Base-by-base conservation (phyloP, 2,888 invertebrate species). In the Drosophila anomelani region DNA sequence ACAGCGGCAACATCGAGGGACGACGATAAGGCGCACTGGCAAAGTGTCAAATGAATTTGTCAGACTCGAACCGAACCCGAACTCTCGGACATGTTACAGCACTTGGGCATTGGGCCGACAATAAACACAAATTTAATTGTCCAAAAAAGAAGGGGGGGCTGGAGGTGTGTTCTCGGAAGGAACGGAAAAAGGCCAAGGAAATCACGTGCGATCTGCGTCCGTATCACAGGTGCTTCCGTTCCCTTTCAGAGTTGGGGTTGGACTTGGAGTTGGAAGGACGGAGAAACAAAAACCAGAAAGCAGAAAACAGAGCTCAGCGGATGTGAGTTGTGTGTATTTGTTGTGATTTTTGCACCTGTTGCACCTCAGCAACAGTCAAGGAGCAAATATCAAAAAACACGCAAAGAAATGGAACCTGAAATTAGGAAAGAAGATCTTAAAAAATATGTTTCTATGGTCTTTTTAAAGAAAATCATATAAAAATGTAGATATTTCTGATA, bases 11-110 rank as follows among this genome's bases (percentile, higher is more conserved):
- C 66, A 70, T 49, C 39, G 63, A 34, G 66, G 55, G 39, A 84
- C 89, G 36, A 87, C 89, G 90, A 90, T 88, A 85, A 85, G 81
- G 67, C 59, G 46, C 59, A 26, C 46, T 47, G 53, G 78, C 74
- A 79, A 78, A 90, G 86, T 86, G 86, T 86, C 86, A 90, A 86
- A 90, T 90, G 90, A 90, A 90, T 86, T 86, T 86, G 86, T 86
- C 77, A 78, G 79, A 38, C 54, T 49, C 32, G 64, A 57, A 66
- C 68, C 87, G 85, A 77, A 79, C 78, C 83, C 79, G 76, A 79
- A 81, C 76, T 56, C 64, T 51, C 23, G 59, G 61, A 75, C 78
- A 66, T 70, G 73, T 36, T 67, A 67, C 78, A 76, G 66, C 78
- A 72, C 71, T 73, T 64, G 66, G 75, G 75, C 38, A 29, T 32